Base-by-base conservation (phyloP, 1,140 invertebrate species). In the Drosophila parvula region DNA sequence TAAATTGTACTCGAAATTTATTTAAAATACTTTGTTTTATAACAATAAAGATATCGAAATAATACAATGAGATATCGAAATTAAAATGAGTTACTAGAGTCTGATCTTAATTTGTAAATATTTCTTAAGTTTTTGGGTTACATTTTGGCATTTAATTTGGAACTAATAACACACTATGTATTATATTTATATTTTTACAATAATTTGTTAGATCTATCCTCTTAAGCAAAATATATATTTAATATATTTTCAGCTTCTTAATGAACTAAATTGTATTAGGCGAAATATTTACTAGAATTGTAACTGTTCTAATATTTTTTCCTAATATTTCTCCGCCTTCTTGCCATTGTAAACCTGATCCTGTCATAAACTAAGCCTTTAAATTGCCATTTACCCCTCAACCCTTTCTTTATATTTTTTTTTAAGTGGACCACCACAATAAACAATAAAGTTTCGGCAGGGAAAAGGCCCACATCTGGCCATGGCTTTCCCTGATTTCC, bases 391-490 rank as follows among this genome's bases (percentile, higher is more conserved):
- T 22, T 53, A 0, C 12, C 30, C 30, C 50, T 53, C 18, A 55
- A 22, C 32, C 51, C 34, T 38, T 22, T 38, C 22, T 2, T 22
- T 22, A 22, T 22, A n/a, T 14, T 34, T 5, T 5, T 10, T 10
- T 5, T 8, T 9, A 10, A 9, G 22, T 22, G 22, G 32, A 53
- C 51, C 51, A n/a, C 28, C n/a, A 57, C 56, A n/a, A 43, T 43
- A 40, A 16, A 28, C 56, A 59, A 60, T 64, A 64, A 64, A 64
- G 16, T 61, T 43, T 34, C 8, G 38, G 36, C 36, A 9, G 61
- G 56, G 32, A 27, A 60, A 64, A 64, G 56, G 61, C 56, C 38
- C 61, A 55, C 51, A 64, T 64, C 61, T 64, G 61, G 61, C 14
- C 57, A 14, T 51, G 22, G 62, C 18, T 36, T 61, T 64, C 27